Conservation (phyloP, 2,797 vertebrate genomes). For the Pipistrellus kuhlii region DNA sequence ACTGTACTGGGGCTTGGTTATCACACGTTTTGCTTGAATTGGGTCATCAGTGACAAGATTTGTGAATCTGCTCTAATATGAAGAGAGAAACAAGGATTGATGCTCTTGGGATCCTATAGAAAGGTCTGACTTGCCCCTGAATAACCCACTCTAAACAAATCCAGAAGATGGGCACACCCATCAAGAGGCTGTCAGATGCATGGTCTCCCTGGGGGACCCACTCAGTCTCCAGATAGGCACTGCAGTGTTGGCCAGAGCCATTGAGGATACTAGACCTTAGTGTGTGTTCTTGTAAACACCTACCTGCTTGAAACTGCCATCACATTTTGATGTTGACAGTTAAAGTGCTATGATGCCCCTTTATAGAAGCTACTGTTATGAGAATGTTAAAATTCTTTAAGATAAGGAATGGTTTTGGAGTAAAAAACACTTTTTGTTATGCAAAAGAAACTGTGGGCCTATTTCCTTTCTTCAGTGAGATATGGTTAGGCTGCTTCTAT, state of each 20-base stretch:
- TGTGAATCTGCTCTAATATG: not conserved
- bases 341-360: not conserved
- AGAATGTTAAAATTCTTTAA: constrained; percentile 42
- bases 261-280: not conserved
- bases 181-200: not conserved
- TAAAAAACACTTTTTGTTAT: constrained; percentile 28
- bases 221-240: not conserved
- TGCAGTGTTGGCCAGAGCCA: not conserved
- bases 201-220: not conserved
- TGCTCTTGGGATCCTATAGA: not conserved
- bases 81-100: not conserved
- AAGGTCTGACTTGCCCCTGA: not conserved
- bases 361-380: not conserved
- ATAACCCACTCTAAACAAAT: not conserved
- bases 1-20: not conserved
- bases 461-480: constrained; percentile 51
- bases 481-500: not conserved
- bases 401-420: not conserved
- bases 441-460: not conserved
- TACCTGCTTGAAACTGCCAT: not conserved
- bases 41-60: not conserved
- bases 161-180: not conserved
- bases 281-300: not conserved
- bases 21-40: not conserved
- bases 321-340: not conserved